Evolutionary conservation across 2,888 invertebrate species (phyloP).

Genomic region (Endotricha flammealis): DNA sequence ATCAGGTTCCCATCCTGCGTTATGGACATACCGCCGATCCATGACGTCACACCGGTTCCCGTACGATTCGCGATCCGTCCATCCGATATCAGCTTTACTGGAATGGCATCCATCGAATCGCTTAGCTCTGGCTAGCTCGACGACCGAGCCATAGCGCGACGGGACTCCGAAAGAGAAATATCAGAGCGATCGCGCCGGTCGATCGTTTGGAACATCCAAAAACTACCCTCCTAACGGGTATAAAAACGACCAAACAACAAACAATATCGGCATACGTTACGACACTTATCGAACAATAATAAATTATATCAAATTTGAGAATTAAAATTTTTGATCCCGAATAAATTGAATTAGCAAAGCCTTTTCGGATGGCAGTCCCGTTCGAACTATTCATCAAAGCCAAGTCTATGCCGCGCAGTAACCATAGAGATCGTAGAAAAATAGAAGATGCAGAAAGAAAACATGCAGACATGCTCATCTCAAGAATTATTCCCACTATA

Average conservation of each 20-base stretch:
- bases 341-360: slow-evolving; percentile 53
- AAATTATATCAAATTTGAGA: slow-evolving; percentile 29
- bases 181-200: slow-evolving; percentile 60
- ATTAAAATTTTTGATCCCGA: slow-evolving; percentile 38
- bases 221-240: slow-evolving; percentile 52
- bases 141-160: slow-evolving; percentile 64
- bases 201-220: slow-evolving; percentile 52
- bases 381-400: slow-evolving; percentile 67
- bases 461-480: slow-evolving; percentile 67
- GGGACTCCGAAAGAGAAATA: slow-evolving; percentile 47
- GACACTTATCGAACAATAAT: slow-evolving; percentile 64
- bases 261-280: slow-evolving; percentile 60
- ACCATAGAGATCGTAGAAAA: slow-evolving; percentile 79
- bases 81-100: slow-evolving; percentile 77
- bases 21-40: slow-evolving; percentile 77
- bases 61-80: slow-evolving; percentile 67
- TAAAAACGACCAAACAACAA: slow-evolving; percentile 59
- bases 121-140: slow-evolving; percentile 64
- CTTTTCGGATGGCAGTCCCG: slow-evolving; percentile 56
- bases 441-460: slow-evolving; percentile 66
- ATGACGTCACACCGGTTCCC: slow-evolving; percentile 61
- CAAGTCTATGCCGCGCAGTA: slow-evolving; percentile 78
- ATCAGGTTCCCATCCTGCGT: slow-evolving; percentile 74
- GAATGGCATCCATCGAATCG: slow-evolving; percentile 73
- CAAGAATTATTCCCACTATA: slow-evolving; percentile 42